A percentile compares a stretch with the other conserved stretches of the same genome.
These are phyloP conservation scores for Lasaia peninsularis DNA, from an alignment of 1,140 invertebrate species.

Conservation along the genomic window DNA sequence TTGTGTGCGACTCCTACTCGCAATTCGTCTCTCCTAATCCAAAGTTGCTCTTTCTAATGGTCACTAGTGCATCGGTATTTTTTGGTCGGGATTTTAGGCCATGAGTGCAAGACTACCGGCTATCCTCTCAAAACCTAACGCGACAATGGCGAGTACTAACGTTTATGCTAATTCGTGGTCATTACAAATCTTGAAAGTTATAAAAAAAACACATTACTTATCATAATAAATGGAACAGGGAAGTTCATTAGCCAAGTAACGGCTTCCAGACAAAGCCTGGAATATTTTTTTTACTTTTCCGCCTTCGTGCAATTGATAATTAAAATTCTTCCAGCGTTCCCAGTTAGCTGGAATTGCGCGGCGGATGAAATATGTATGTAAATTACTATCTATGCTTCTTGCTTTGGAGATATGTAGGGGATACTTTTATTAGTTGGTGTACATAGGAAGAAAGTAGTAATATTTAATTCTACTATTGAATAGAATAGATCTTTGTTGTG, in stretches of 20 bases:
- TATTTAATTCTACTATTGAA: background rate
- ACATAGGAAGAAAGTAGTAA: background rate
- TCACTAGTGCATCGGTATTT: too few relatives aligned
- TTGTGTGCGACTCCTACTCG: too few relatives aligned
- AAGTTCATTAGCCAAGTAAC: constrained; percentile 2
- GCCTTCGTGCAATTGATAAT: constrained; percentile 6
- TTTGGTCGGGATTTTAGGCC: too few relatives aligned
- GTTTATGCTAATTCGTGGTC: too few relatives aligned
- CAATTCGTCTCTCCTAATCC: too few relatives aligned
- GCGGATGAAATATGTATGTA: constrained; percentile 9
- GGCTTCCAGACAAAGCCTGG: background rate
- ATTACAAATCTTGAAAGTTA: too few relatives aligned
- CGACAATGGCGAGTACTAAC: too few relatives aligned
- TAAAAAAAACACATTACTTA: background rate
- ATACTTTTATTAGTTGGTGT: background rate
- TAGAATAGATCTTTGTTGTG: too few relatives aligned
- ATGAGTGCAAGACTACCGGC: too few relatives aligned
- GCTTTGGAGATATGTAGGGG: background rate
- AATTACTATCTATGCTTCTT: background rate
- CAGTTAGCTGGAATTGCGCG: constrained; percentile 9
- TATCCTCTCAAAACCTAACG: too few relatives aligned
- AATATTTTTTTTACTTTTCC: constrained; percentile 1
- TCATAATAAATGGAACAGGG: background rate
- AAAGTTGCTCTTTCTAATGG: too few relatives aligned
- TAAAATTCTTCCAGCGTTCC: constrained; percentile 5